These are phyloP conservation scores for Rhinella marina DNA, from an alignment of 2,797 vertebrate genomes.

Conservation along the genomic window DNA sequence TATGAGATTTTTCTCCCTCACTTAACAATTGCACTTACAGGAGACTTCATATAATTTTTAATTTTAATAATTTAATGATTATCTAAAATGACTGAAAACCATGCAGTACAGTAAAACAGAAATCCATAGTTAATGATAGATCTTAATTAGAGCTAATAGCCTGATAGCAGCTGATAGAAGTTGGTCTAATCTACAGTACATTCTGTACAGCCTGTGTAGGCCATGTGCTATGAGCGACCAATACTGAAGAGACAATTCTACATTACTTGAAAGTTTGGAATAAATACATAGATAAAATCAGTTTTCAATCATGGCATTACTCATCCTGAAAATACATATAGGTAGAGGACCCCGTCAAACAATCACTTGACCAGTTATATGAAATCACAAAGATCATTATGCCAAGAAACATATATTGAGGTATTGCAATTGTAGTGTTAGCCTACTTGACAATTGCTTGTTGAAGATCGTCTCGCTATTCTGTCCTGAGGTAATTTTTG, in stretches of 20 bases:
- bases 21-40: neutral
- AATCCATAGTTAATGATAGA: neutral
- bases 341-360: neutral
- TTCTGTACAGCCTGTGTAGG: neutral
- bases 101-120: neutral
- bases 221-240: neutral
- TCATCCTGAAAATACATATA: too few relatives aligned
- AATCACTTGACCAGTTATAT: neutral
- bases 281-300: neutral
- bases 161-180: neutral
- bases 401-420: neutral
- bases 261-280: neutral
- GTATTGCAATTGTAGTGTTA: neutral
- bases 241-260: neutral
- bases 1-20: neutral
- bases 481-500: neutral
- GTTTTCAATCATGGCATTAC: too few relatives aligned
- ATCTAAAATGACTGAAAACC: conserved; percentile 1
- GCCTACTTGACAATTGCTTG: neutral
- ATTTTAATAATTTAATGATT: conserved; percentile 22
- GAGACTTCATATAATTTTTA: neutral
- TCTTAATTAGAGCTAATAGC: neutral
- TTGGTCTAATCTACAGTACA: neutral
- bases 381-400: neutral
- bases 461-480: neutral